A percentile compares a stretch with the other conserved stretches of the same genome.
Conservation (phyloP, 1,140 invertebrate genomes). For the Vanessa tameamea region DNA sequence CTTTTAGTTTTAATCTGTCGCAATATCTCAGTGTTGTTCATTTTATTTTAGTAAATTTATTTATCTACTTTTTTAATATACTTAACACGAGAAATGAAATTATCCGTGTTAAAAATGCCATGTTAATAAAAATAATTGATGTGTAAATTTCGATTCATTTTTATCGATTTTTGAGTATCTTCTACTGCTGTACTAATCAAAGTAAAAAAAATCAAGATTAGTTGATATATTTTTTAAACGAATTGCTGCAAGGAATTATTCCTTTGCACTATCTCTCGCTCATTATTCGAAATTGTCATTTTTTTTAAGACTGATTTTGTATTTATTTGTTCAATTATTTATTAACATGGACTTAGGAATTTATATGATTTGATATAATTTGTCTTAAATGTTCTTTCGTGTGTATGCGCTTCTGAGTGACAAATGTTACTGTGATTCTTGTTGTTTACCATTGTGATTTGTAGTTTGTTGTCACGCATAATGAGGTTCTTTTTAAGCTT, state of each 20-base stretch:
- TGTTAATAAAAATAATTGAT: conserved; percentile 2
- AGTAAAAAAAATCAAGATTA: no score
- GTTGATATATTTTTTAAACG: neutral
- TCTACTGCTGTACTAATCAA: no score
- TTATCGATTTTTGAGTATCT: neutral
- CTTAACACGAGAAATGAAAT: neutral
- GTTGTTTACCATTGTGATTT: conserved; percentile 27
- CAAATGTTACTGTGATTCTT: conserved; percentile 28
- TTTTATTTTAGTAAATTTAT: conserved; percentile 34
- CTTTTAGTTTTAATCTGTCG: conserved; percentile 32
- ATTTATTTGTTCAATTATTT: neutral
- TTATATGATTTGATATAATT: neutral
- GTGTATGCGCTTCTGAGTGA: conserved; percentile 13
- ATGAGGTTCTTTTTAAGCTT: conserved; percentile 5
- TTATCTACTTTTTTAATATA: conserved; percentile 22
- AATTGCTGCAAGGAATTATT: neutral
- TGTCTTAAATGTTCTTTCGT: neutral
- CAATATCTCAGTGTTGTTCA: conserved; percentile 44
- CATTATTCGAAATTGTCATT: neutral
- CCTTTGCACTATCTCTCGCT: neutral
- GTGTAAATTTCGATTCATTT: neutral
- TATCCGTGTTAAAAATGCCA: neutral
- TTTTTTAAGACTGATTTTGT: conserved; percentile 2
- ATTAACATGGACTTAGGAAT: conserved; percentile 7
- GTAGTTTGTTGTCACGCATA: conserved; percentile 21